Evolutionary conservation across 1,140 invertebrate species (phyloP).

Genomic region (Berghia stephanieae): DNA sequence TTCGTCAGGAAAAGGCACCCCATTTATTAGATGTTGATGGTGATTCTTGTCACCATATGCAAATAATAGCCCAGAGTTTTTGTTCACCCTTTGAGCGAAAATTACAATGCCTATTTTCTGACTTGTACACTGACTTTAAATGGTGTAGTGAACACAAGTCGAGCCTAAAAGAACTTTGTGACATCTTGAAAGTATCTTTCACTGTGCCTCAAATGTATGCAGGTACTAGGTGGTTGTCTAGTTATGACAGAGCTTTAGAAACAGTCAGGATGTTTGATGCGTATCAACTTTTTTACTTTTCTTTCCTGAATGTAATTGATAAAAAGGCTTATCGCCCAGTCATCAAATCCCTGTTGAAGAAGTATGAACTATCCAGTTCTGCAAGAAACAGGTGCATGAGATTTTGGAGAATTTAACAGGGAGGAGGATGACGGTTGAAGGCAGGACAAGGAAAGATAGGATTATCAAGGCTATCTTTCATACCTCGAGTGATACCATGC

Average conservation of each 20-base stretch:
- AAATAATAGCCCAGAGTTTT: slow-evolving; percentile 47
- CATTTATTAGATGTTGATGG: slow-evolving; percentile 54
- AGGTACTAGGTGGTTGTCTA: slow-evolving; percentile 45
- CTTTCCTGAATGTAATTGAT: slow-evolving; percentile 26
- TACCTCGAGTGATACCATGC: slow-evolving; percentile 26
- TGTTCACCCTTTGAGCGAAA: slow-evolving; percentile 44
- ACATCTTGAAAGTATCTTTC: slow-evolving; percentile 34
- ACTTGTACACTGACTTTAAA: slow-evolving; percentile 49
- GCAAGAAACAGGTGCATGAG: slow-evolving; percentile 20
- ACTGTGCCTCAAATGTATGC: slow-evolving; percentile 43
- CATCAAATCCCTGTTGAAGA: slow-evolving; percentile 9
- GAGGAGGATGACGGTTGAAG: slow-evolving; percentile 36
- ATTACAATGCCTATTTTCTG: slow-evolving; percentile 38
- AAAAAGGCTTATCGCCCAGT: slow-evolving; percentile 1
- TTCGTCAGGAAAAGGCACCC: slow-evolving; percentile 36
- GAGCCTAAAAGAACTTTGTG: slow-evolving; percentile 44
- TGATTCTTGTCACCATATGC: slow-evolving; percentile 50
- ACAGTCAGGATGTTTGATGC: slow-evolving; percentile 36
- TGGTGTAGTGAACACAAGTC: slow-evolving; percentile 44
- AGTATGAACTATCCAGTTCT: neutral
- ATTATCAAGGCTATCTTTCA: slow-evolving; percentile 33
- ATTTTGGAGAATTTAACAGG: slow-evolving; percentile 16
- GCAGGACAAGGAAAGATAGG: slow-evolving; percentile 31
- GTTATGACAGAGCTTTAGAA: slow-evolving; percentile 40
- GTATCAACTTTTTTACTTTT: slow-evolving; percentile 39